Percentiles rank a stretch among this genome's conserved stretches.
Conservation (phyloP, 2,113 vertebrate genomes). For the Cyanoderma ruficeps region DNA sequence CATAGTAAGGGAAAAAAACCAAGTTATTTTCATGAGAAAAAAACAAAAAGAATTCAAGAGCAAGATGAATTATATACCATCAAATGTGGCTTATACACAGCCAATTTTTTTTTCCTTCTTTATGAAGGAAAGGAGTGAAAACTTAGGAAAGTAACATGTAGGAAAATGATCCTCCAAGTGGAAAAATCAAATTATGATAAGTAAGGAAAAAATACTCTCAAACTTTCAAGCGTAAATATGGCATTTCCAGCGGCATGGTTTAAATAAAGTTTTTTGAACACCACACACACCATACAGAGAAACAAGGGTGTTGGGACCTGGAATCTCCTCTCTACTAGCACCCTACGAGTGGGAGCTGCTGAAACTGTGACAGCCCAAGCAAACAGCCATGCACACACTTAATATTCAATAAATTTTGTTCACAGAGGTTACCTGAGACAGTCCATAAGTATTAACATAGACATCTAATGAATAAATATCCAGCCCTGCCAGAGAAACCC, state of each 20-base stretch:
- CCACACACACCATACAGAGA: rapidly evolving
- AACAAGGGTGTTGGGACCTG: rapidly evolving
- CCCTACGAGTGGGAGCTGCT: not conserved
- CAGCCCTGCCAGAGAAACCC: not conserved
- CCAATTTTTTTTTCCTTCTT: not conserved
- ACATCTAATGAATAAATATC: not conserved
- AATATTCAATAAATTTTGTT: not conserved
- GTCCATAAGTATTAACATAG: not conserved
- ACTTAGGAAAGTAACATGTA: not conserved
- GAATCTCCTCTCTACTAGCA: not conserved
- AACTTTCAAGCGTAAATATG: not conserved
- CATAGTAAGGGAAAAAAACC: not conserved
- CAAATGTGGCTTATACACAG: not conserved
- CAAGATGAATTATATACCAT: not conserved
- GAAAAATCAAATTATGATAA: not conserved
- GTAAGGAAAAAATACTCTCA: not conserved
- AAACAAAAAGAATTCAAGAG: not conserved
- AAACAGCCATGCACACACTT: not conserved
- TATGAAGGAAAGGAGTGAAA: not conserved
- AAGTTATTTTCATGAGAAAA: not conserved
- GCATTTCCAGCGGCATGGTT: rapidly evolving
- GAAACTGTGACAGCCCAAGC: rapidly evolving
- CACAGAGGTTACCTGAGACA: not conserved
- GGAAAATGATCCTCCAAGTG: not conserved
- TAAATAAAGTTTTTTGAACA: not conserved